Base-by-base conservation (phyloP, 2,113 vertebrate species). In the Oryctolagus cuniculus region DNA sequence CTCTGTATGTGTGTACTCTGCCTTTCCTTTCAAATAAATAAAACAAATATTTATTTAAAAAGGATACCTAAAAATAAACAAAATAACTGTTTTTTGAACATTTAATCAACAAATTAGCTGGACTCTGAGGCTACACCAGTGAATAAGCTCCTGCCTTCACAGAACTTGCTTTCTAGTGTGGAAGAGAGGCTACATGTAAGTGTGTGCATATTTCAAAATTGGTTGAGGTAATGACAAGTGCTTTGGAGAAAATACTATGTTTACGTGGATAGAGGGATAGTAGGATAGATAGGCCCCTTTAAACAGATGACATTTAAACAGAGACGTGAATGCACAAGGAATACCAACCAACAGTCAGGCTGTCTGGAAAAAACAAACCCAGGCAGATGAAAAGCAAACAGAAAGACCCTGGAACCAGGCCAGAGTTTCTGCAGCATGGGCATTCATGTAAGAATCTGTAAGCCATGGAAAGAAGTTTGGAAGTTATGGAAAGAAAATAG, bases 271-370 rank as follows among this genome's bases (percentile, higher is more conserved):
- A 58, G 80, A 94, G 51, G 19, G 0, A 58, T 31, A 75, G 11
- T 85, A 49, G 55, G 15, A 64, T 53, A 29, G 6, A 51, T 0
- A 9, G 2, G 34, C 25, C 16, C 3, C 19, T 92, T 87, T 31
- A 84, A 25, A 16, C 58, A 92, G 58, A 72, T 44, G 84, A 22
- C 44, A 67, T 91, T 53, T 84, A 21, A 84, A 6, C 34, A 94
- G 55, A 95, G 77, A 67, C 12, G 29, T 63, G 29, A 79, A 77
- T 67, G 53, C 79, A 95, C 77, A 83, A 77, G 72, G 25, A 92
- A 64, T 12, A 89, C 10, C 34, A 74, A 34, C 7, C 25, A 38
- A 73, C 10, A 81, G 10, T 84, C 63, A 86, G 44, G 31, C 69
- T 64, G 58, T 27, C 29, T 82, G 8, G 10, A 13, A 9, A 87